Conservation (phyloP, 2,113 vertebrate species). For the Varanus salvator region DNA sequence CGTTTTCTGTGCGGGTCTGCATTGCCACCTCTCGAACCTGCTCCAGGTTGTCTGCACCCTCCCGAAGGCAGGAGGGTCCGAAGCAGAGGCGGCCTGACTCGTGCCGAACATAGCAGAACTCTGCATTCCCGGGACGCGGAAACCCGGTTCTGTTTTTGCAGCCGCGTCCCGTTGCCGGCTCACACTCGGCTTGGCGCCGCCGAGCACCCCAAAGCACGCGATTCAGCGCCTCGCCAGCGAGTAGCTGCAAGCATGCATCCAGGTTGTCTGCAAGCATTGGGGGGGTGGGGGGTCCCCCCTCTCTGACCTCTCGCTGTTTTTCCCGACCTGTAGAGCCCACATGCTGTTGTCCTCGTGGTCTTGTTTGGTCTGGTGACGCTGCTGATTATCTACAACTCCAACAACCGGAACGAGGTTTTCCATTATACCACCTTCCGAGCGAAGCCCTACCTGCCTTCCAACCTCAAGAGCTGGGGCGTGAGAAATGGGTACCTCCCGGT, state of each 20-base stretch:
- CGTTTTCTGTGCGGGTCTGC: no score
- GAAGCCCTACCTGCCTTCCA: conserved; percentile 67
- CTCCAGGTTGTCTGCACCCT: no score
- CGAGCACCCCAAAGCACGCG: background rate
- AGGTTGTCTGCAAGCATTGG: background rate
- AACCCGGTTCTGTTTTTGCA: background rate
- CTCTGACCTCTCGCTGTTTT: conserved; percentile 17
- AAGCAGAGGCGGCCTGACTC: no score
- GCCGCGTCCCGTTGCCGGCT: background rate
- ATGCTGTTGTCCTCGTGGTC: conserved; percentile 84
- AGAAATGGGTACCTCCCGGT: conserved; percentile 84
- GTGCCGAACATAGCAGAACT: background rate
- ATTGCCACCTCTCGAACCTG: no score
- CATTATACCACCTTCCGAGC: conserved; percentile 73
- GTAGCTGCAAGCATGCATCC: background rate
- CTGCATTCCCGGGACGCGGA: background rate
- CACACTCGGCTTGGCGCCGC: background rate
- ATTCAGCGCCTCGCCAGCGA: background rate
- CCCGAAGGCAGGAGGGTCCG: no score
- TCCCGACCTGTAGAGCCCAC: conserved; percentile 80
- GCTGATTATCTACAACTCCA: conserved; percentile 94
- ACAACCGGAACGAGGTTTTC: conserved; percentile 81
- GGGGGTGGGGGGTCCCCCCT: background rate
- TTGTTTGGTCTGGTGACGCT: conserved; percentile 90
- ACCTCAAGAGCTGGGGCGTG: conserved; percentile 89